phyloP scores from a whole-genome alignment of 2,888 invertebrate species.

The Watsonalla cultraria region DNA sequence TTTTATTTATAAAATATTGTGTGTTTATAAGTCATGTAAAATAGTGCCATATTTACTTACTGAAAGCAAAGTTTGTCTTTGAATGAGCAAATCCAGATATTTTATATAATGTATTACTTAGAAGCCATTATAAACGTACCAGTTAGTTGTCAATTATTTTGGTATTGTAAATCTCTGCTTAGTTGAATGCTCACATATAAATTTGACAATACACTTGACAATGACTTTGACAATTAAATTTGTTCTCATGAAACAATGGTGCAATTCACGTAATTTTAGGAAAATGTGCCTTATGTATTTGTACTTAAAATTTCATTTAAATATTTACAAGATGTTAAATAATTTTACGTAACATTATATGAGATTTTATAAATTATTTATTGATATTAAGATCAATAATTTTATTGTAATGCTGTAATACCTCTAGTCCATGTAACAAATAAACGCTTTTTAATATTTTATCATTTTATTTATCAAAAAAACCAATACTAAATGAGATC shows the following conservation, averaged over 20 bases:
- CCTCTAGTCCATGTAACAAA: constrained; percentile 70
- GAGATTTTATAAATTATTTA: constrained; percentile 41
- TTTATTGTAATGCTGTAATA: constrained; percentile 51
- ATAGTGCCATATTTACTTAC: no score
- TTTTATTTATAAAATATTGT: no score
- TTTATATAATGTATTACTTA: no score
- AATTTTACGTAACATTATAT: constrained; percentile 26
- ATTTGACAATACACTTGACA: no score
- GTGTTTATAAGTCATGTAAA: no score
- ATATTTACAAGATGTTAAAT: constrained; percentile 53
- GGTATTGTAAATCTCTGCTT: constrained; percentile 3
- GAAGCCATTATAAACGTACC: no score
- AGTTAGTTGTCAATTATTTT: no score
- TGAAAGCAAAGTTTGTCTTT: no score
- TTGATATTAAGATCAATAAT: constrained; percentile 28
- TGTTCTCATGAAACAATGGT: constrained; percentile 21
- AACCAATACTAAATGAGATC: constrained; percentile 3
- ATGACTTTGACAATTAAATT: constrained; percentile 11
- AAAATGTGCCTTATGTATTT: constrained; percentile 51
- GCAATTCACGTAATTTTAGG: constrained; percentile 27
- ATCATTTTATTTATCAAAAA: constrained; percentile 14
- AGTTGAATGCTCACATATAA: no score
- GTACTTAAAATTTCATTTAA: constrained; percentile 50
- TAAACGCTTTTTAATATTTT: constrained; percentile 57
- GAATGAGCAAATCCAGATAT: no score